Evolutionary conservation across 2,888 invertebrate genomes (phyloP).

Genomic region (Zygogramma bicolorata): DNA sequence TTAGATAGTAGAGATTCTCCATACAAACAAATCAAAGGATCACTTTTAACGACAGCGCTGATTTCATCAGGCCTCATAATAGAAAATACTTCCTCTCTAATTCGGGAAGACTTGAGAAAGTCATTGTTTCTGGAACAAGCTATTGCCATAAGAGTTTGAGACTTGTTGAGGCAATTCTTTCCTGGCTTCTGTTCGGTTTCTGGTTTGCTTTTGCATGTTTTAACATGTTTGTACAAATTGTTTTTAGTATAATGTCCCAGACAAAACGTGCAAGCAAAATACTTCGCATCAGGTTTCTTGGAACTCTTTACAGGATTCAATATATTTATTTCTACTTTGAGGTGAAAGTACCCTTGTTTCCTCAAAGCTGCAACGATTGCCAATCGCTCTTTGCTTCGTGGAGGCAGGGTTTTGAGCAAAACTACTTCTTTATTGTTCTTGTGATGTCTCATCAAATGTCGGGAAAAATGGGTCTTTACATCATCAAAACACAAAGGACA

Average conservation of each 20-base stretch:
- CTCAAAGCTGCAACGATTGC: neutral
- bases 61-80: conserved; percentile 49
- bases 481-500: conserved; percentile 39
- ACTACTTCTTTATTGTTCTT: neutral
- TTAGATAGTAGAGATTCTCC: conserved; percentile 41
- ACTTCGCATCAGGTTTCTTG: conserved; percentile 19
- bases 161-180: conserved; percentile 28
- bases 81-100: conserved; percentile 44
- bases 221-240: conserved; percentile 38
- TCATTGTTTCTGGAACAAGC: conserved; percentile 27
- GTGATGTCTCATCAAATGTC: conserved; percentile 32
- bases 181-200: conserved; percentile 18
- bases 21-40: conserved; percentile 46
- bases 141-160: conserved; percentile 41
- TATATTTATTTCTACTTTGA: neutral
- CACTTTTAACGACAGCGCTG: conserved; percentile 41
- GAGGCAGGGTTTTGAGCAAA: neutral
- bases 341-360: neutral
- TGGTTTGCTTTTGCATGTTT: conserved; percentile 37
- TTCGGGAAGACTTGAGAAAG: conserved; percentile 32
- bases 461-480: conserved; percentile 24
- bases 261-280: conserved; percentile 37
- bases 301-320: conserved; percentile 12
- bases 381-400: neutral
- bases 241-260: conserved; percentile 39